A percentile compares a stretch with the other conserved stretches of the same genome.
These are phyloP conservation scores for Craseonycteris thonglongyai DNA, from an alignment of 2,113 vertebrate genomes.

Conservation along the genomic window DNA sequence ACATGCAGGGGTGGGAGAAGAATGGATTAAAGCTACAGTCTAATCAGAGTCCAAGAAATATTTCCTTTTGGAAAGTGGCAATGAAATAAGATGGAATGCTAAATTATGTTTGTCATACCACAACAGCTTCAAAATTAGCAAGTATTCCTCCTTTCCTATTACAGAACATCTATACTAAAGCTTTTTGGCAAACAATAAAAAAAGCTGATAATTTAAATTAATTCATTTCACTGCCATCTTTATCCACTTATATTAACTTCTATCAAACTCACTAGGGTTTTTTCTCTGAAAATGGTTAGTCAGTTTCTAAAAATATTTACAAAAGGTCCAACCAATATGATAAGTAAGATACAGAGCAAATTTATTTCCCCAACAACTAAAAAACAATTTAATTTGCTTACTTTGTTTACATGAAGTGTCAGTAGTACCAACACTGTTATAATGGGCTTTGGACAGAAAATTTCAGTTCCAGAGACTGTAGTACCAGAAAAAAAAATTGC, in stretches of 20 bases:
- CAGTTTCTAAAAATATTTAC: background rate
- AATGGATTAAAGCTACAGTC: background rate
- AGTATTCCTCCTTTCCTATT: background rate
- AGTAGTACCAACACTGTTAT: background rate
- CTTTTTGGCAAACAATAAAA: background rate
- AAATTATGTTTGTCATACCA: background rate
- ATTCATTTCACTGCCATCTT: background rate
- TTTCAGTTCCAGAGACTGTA: background rate
- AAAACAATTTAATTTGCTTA: conserved; percentile 1
- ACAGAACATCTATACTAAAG: background rate
- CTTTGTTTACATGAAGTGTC: background rate
- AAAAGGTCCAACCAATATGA: background rate
- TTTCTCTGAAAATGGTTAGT: background rate
- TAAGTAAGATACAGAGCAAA: background rate
- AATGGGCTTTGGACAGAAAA: background rate
- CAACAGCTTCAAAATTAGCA: background rate
- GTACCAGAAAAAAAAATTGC: too few species aligned
- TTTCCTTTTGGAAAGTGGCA: background rate
- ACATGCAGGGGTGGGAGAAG: background rate
- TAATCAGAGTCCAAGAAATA: background rate
- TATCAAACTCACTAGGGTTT: background rate
- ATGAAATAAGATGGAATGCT: background rate
- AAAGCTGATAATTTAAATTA: background rate
- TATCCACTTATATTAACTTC: background rate
- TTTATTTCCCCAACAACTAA: background rate